Conservation (phyloP, 2,888 invertebrate species). For the Dastarcus helophoroides region DNA sequence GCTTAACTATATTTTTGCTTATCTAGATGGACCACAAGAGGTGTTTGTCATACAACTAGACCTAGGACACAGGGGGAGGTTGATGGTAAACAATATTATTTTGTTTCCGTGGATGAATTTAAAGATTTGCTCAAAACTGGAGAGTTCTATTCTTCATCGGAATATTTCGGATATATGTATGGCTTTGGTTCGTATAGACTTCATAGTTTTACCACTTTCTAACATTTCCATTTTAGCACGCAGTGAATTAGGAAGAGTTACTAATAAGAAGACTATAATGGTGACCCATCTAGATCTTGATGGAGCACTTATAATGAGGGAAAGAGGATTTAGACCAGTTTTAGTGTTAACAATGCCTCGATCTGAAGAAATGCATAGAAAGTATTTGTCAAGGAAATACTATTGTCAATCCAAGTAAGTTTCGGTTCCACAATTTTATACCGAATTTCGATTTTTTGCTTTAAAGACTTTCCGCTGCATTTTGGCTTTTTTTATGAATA, state of each 20-base stretch:
- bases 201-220: constrained; percentile 2
- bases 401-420: constrained; percentile 8
- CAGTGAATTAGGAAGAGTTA: constrained; percentile 27
- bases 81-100: constrained; percentile 29
- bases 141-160: constrained; percentile 34
- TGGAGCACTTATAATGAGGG: constrained; percentile 31
- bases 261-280: constrained; percentile 26
- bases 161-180: constrained; percentile 33
- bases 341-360: constrained; percentile 32
- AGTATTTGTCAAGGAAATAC: constrained; percentile 22
- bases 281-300: constrained; percentile 33
- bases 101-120: constrained; percentile 29
- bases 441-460: too few relatives aligned
- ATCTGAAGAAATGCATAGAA: constrained; percentile 27
- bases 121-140: constrained; percentile 32
- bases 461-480: too few relatives aligned
- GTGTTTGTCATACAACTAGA: constrained; percentile 34
- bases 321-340: constrained; percentile 30
- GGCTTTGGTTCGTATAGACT: constrained; percentile 30
- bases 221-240: constrained; percentile 22
- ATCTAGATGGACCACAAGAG: constrained; percentile 24
- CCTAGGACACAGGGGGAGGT: constrained; percentile 21
- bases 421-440: too few relatives aligned
- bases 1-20: background rate
- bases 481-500: too few relatives aligned